These are phyloP conservation scores for Malurus cyaneus DNA, from an alignment of 2,113 vertebrate genomes.

Conservation along the genomic window DNA sequence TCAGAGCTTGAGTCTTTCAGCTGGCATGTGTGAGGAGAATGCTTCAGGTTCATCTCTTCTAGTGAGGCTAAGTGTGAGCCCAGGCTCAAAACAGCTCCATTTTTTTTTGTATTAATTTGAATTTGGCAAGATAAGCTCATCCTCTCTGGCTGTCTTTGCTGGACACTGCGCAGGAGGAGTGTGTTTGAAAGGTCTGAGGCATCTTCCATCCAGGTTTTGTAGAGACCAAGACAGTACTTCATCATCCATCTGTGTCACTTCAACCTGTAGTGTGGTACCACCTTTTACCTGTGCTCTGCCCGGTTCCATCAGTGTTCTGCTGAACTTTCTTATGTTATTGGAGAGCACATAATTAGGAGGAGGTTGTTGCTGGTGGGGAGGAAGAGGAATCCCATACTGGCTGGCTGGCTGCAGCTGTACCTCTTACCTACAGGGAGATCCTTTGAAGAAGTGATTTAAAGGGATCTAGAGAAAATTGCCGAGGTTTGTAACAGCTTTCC, in stretches of 20 bases:
- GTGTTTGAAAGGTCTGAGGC: not conserved
- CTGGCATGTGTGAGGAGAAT: not conserved
- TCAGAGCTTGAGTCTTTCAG: not conserved
- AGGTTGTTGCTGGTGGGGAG: not conserved
- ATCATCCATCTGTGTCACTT: not conserved
- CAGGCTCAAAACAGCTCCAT: not conserved
- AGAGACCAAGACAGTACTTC: not conserved
- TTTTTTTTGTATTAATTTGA: not conserved
- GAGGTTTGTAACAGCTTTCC: conserved; percentile 20
- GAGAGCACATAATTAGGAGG: not conserved
- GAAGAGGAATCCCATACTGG: not conserved
- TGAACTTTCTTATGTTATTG: not conserved
- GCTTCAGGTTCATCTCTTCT: not conserved
- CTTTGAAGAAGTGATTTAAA: not conserved
- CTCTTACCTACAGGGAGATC: not conserved
- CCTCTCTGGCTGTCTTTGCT: not conserved
- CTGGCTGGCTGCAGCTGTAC: not conserved
- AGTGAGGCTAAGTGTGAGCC: not conserved
- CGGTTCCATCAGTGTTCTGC: not conserved
- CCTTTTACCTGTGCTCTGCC: not conserved
- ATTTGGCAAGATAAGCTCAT: not conserved
- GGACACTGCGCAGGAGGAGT: not conserved
- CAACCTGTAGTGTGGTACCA: not conserved
- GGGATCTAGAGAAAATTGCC: conserved; percentile 16
- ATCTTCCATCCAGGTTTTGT: not conserved